Percentiles rank a stretch among this genome's conserved stretches.
Conservation (phyloP, 2,113 vertebrate species). For the Bubo scandiacus region DNA sequence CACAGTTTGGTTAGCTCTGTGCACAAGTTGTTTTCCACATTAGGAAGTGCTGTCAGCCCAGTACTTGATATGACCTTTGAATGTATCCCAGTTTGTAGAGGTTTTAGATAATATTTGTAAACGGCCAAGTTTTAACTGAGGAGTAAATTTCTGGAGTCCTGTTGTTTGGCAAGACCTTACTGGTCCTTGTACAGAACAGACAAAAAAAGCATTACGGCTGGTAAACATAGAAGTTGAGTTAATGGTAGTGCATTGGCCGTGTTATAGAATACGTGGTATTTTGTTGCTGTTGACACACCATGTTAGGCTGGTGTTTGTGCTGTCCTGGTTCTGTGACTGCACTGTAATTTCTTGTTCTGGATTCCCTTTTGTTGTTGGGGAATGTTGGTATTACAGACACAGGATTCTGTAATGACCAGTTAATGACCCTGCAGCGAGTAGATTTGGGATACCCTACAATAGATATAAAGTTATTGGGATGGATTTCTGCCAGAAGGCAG, state of each 20-base stretch:
- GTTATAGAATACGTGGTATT: background rate
- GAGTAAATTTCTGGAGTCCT: background rate
- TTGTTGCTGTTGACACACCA: background rate
- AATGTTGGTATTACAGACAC: background rate
- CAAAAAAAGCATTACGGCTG: accelerated
- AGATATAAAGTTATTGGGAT: background rate
- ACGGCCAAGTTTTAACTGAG: background rate
- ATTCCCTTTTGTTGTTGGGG: background rate
- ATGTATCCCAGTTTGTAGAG: accelerated
- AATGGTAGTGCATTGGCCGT: accelerated
- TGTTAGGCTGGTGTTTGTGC: background rate
- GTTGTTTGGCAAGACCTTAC: background rate
- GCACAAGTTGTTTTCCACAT: accelerated
- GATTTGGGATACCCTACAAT: background rate
- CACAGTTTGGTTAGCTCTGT: accelerated
- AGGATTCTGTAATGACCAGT: accelerated
- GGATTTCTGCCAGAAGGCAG: background rate
- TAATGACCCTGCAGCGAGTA: background rate
- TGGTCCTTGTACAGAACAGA: accelerated
- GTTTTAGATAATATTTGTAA: accelerated
- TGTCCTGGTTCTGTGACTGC: background rate
- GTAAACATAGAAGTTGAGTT: background rate
- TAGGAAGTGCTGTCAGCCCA: background rate
- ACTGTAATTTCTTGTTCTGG: background rate
- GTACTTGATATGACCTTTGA: background rate